Evolutionary conservation across 2,797 vertebrate species (phyloP), one percentile per base, ranked within the genome.

Genomic region (Pipistrellus pygmaeus): DNA sequence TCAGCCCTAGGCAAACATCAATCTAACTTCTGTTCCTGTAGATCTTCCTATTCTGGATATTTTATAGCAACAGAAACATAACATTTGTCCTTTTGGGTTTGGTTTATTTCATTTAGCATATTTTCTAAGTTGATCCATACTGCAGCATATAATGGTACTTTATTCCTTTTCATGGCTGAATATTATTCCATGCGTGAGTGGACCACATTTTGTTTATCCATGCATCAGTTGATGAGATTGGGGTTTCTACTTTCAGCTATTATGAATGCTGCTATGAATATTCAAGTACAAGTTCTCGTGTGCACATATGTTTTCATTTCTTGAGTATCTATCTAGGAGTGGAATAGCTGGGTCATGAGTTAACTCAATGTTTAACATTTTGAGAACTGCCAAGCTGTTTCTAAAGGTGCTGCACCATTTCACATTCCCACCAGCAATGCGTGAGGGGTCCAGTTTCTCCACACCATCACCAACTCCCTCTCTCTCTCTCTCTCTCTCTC

Each of bases 331-430:
- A 69, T 6, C 35, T 88, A 71, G 18, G 35, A 88, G 38, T 78
- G 6, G 82, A 85, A 76, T 62, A 68, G 23, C 32, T 85, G n/a
- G 53, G 35, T 77, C 62, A 72, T 69, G 64, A 18, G 15, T 14
- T 72, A 48, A 95, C 12, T 60, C 93, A 41, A 6, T 48, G 55
- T 62, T 94, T 73, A 72, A 88, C 27, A 53, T 88, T 82, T 75
- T 69, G 57, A 93, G 51, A 87, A 55, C 2, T 32, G 15, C n/a
- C 20, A 62, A 48, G 5, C 15, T 69, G 71, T 83, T 93, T 93
- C 89, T 48, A 46, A 82, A 77, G 71, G 69, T 41, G 38, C 60
- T 51, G 5, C 7, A 85, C 62, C 1, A 9, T 73, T 94, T 88
- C 53, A 62, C 41, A 38, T 91, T 87, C 51, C 48, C 53, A 73